These are phyloP conservation scores for Rhingia campestris DNA, from an alignment of 2,888 invertebrate genomes.

Conservation along the genomic window DNA sequence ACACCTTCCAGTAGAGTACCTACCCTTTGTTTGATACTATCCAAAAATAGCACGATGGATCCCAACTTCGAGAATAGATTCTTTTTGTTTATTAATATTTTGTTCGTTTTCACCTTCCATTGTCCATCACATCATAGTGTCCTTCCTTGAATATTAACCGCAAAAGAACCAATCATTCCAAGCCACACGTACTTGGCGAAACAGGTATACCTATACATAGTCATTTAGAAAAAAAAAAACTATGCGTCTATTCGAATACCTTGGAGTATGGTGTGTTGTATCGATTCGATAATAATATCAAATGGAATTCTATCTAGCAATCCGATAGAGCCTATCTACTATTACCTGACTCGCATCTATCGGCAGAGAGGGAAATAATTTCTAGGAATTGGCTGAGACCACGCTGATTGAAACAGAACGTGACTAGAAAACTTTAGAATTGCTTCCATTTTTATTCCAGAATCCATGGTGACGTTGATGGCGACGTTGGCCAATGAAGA, in stretches of 20 bases:
- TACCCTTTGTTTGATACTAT: slow-evolving; percentile 9
- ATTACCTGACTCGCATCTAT: slow-evolving; percentile 32
- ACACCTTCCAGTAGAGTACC: slow-evolving; percentile 23
- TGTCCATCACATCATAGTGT: slow-evolving; percentile 28
- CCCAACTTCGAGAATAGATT: slow-evolving; percentile 15
- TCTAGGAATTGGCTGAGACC: slow-evolving; percentile 63
- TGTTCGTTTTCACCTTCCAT: slow-evolving; percentile 17
- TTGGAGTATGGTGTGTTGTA: slow-evolving; percentile 14
- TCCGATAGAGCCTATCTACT: slow-evolving; percentile 28
- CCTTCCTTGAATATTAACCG: slow-evolving; percentile 70
- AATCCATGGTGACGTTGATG: slow-evolving; percentile 28
- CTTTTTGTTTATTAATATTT: slow-evolving; percentile 53
- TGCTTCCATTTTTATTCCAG: slow-evolving; percentile 44
- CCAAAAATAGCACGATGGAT: slow-evolving; percentile 9
- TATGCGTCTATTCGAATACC: slow-evolving; percentile 3
- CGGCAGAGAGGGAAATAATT: slow-evolving; percentile 82
- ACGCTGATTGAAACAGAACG: slow-evolving; percentile 81
- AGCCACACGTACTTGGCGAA: slow-evolving; percentile 24
- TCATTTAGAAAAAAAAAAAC: background rate
- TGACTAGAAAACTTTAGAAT: slow-evolving; percentile 80
- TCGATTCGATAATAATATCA: slow-evolving; percentile 54
- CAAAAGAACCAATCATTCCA: slow-evolving; percentile 24
- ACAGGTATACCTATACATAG: background rate
- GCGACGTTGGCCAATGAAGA: slow-evolving; percentile 19
- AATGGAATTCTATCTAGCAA: slow-evolving; percentile 53